phyloP scores from a whole-genome alignment of 2,797 vertebrate species.

The Onychomys arenicola region DNA sequence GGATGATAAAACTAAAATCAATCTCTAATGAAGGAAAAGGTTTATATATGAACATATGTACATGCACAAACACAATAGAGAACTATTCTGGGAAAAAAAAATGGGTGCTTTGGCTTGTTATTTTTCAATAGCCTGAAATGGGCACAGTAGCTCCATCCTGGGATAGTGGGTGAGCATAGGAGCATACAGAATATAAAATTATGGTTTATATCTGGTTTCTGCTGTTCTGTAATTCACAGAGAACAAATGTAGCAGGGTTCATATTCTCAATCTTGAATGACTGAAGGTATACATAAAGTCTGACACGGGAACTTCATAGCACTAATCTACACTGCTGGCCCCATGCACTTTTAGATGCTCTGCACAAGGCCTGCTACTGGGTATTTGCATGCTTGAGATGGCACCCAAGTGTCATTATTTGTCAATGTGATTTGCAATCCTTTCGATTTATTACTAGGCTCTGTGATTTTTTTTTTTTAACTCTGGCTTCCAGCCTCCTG shows the following conservation, averaged over 20 bases:
- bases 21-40: not conserved
- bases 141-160: not conserved
- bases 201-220: not conserved
- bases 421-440: not conserved
- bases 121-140: not conserved
- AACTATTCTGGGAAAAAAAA: not conserved
- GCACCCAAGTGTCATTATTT: not conserved
- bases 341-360: not conserved
- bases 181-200: not conserved
- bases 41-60: not conserved
- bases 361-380: not conserved
- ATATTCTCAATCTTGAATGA: not conserved
- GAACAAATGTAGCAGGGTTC: not conserved
- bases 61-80: not conserved
- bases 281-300: not conserved
- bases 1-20: not conserved
- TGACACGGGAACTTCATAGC: not conserved
- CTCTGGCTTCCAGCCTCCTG: not conserved
- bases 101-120: not conserved
- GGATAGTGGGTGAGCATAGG: not conserved
- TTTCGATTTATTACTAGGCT: too few relatives aligned
- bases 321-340: accelerated
- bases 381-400: too few relatives aligned
- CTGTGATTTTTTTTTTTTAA: not conserved
- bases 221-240: not conserved